These are phyloP conservation scores for Cephonodes hylas DNA, from an alignment of 2,888 invertebrate species.

Conservation along the genomic window DNA sequence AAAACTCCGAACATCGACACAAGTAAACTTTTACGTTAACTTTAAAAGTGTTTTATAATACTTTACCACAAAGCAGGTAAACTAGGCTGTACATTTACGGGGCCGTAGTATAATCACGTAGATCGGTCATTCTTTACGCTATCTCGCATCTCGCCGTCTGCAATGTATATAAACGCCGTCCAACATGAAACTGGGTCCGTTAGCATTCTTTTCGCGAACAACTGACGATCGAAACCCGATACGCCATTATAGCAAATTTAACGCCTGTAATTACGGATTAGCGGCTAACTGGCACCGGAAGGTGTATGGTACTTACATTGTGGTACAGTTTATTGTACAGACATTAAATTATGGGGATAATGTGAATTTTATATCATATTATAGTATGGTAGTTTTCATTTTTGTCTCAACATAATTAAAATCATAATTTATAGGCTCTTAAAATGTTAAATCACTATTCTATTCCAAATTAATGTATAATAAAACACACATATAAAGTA, in stretches of 20 bases:
- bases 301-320: neutral
- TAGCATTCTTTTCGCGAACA: conserved; percentile 68
- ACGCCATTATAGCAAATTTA: conserved; percentile 59
- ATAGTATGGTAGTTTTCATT: neutral
- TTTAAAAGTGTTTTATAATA: neutral
- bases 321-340: neutral
- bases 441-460: neutral
- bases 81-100: neutral
- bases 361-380: neutral
- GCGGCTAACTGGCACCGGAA: conserved; percentile 36
- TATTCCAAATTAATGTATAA: neutral
- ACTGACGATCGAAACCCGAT: conserved; percentile 47
- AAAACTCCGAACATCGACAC: neutral
- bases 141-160: conserved; percentile 38
- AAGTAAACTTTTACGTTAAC: neutral
- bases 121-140: conserved; percentile 44
- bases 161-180: conserved; percentile 38
- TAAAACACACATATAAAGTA: neutral
- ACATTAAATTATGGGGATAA: neutral
- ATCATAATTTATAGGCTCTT: neutral
- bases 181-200: conserved; percentile 60
- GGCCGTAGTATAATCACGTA: conserved; percentile 27
- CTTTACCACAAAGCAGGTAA: neutral
- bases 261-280: conserved; percentile 67
- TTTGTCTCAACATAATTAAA: neutral